phyloP scores from a whole-genome alignment of 2,888 invertebrate genomes.

The Lochmaea capreae region DNA sequence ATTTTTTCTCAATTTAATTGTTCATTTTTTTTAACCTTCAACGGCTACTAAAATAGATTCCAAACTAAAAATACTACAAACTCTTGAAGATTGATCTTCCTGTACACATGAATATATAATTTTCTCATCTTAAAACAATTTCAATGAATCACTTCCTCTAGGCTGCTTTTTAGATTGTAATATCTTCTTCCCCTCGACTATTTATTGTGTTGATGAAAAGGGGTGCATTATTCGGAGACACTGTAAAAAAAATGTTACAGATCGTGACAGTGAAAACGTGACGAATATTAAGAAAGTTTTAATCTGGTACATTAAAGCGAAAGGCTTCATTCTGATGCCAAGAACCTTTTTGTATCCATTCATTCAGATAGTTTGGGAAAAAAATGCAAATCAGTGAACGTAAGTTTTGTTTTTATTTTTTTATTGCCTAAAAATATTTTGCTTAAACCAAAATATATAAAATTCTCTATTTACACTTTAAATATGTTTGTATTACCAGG shows the following conservation, averaged over 20 bases:
- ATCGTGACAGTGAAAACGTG: not conserved
- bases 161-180: not conserved
- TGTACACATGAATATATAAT: not conserved
- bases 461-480: too few relatives aligned
- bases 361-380: not conserved
- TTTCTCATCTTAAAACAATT: not conserved
- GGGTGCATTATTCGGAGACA: conserved; percentile 4
- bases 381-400: too few relatives aligned
- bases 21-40: too few relatives aligned
- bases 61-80: not conserved
- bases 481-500: too few relatives aligned
- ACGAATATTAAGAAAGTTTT: not conserved
- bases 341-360: not conserved
- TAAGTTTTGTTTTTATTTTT: too few relatives aligned
- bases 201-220: not conserved
- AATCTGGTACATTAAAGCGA: not conserved
- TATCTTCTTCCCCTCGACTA: not conserved
- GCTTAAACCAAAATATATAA: too few relatives aligned
- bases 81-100: not conserved
- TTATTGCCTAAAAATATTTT: too few relatives aligned
- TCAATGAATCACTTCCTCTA: conserved; percentile 6
- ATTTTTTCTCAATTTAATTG: too few relatives aligned
- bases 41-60: not conserved
- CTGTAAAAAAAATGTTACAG: not conserved
- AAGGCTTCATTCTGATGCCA: not conserved